Conservation (phyloP, 2,113 vertebrate genomes). For the Apeltes quadracus region DNA sequence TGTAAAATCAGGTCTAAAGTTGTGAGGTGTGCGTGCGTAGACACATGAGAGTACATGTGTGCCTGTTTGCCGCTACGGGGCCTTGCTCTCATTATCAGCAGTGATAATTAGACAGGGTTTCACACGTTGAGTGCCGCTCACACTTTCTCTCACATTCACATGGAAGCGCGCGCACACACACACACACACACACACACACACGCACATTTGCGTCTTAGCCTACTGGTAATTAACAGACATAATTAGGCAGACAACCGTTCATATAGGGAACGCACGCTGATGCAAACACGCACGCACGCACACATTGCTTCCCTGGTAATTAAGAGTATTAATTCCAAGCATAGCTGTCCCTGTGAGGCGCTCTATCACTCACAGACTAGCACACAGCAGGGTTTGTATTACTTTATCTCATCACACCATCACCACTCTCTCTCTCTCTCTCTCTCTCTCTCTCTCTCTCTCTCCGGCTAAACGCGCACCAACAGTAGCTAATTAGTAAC, state of each 20-base stretch:
- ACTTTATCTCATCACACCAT: slow-evolving; percentile 69
- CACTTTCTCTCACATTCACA: slow-evolving; percentile 36
- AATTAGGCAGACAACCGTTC: slow-evolving; percentile 76
- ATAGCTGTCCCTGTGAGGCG: slow-evolving; percentile 75
- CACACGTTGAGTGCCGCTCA: slow-evolving; percentile 31
- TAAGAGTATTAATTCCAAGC: slow-evolving; percentile 81
- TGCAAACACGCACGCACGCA: slow-evolving; percentile 36
- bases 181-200: slow-evolving; percentile 12
- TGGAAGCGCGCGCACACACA: slow-evolving; percentile 40
- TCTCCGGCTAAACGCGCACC: slow-evolving; percentile 49
- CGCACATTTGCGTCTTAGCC: slow-evolving; percentile 60
- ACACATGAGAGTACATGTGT: slow-evolving; percentile 14
- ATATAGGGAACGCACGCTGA: slow-evolving; percentile 66
- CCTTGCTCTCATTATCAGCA: slow-evolving; percentile 51
- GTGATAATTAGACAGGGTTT: slow-evolving; percentile 66
- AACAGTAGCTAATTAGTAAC: slow-evolving; percentile 63
- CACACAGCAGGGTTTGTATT: slow-evolving; percentile 69
- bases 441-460: slow-evolving; percentile 5
- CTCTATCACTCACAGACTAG: slow-evolving; percentile 75
- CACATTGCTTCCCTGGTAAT: slow-evolving; percentile 71
- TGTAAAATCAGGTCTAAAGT: slow-evolving; percentile 30
- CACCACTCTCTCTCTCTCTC: slow-evolving; percentile 20
- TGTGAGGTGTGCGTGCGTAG: slow-evolving; percentile 15
- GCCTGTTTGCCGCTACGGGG: slow-evolving; percentile 49
- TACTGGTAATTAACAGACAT: slow-evolving; percentile 77